A percentile compares a stretch with the other conserved stretches of the same genome.
Evolutionary conservation across 2,888 invertebrate species (phyloP).

Genomic region (Aplocera efformata): DNA sequence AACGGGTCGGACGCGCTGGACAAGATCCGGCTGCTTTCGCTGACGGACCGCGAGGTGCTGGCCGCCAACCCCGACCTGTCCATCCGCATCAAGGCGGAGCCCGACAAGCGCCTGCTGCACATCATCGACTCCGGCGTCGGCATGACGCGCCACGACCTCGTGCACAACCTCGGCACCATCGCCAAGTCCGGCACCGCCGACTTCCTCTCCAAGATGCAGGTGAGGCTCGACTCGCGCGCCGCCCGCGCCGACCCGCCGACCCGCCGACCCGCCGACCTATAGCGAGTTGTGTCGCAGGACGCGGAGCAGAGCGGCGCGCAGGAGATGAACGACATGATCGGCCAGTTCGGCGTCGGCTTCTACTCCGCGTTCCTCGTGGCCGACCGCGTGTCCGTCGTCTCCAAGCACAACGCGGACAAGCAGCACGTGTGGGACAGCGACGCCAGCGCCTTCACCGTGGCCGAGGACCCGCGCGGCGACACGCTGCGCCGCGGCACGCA

Average conservation of each 20-base stretch:
- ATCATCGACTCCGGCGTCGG: conserved; percentile 98
- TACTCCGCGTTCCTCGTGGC: conserved; percentile 99
- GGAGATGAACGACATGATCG: conserved; percentile 98
- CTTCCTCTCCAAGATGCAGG: conserved; percentile 94
- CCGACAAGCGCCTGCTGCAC: conserved; percentile 93
- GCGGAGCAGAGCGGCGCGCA: conserved; percentile 70
- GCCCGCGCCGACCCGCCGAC: too few relatives aligned
- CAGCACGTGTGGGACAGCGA: conserved; percentile 99
- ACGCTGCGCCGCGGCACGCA: conserved; percentile 95
- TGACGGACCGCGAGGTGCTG: conserved; percentile 92
- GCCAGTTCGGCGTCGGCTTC: conserved; percentile 99
- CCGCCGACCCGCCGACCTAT: too few relatives aligned
- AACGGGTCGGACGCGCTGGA: conserved; percentile 99
- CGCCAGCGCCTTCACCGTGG: conserved; percentile 92
- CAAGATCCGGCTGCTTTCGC: conserved; percentile 95
- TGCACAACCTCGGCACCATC: conserved; percentile 98
- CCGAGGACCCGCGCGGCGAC: conserved; percentile 95
- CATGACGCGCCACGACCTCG: conserved; percentile 96
- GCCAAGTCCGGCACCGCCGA: conserved; percentile 99
- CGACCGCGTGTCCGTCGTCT: conserved; percentile 96
- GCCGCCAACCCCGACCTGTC: conserved; percentile 89
- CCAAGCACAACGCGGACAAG: conserved; percentile 95
- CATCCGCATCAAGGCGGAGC: conserved; percentile 96
- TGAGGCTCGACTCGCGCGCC: too few relatives aligned
- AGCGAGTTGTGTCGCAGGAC: conserved; percentile 52